Evolutionary conservation across 2,113 vertebrate species (phyloP).

Genomic region (Sebastes schlegelii): DNA sequence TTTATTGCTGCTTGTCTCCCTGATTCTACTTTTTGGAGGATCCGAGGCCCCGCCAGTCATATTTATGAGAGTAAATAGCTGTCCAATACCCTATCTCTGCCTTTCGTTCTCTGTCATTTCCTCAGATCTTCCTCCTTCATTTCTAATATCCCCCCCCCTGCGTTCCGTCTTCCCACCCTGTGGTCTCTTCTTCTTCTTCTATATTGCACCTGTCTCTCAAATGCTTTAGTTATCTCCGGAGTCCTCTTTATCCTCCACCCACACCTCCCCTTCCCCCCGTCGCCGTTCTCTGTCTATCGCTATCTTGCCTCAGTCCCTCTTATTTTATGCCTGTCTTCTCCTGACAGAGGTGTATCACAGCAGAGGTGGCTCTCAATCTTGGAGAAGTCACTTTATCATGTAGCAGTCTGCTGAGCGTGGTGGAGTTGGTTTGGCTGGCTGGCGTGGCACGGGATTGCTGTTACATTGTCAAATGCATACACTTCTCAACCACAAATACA

Average conservation of each 20-base stretch:
- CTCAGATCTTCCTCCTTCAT: slow-evolving; percentile 59
- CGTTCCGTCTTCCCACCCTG: slow-evolving; percentile 25
- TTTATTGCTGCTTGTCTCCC: slow-evolving; percentile 47
- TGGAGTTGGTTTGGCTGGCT: slow-evolving; percentile 9
- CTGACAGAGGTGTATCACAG: slow-evolving; percentile 69
- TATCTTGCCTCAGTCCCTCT: slow-evolving; percentile 43
- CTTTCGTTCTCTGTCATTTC: slow-evolving; percentile 64
- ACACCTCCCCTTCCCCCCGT: not conserved
- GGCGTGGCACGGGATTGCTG: not conserved
- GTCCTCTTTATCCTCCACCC: slow-evolving; percentile 68
- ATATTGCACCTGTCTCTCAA: slow-evolving; percentile 83
- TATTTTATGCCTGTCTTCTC: slow-evolving; percentile 57
- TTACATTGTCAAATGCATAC: slow-evolving; percentile 19
- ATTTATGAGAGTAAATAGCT: slow-evolving; percentile 78
- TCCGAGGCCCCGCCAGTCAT: slow-evolving; percentile 33
- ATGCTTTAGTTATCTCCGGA: slow-evolving; percentile 72
- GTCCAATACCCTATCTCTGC: slow-evolving; percentile 61
- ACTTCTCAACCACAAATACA: slow-evolving; percentile 2
- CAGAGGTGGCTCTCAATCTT: slow-evolving; percentile 67
- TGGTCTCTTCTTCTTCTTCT: slow-evolving; percentile 52
- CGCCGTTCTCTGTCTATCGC: slow-evolving; percentile 36
- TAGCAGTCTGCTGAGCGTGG: slow-evolving; percentile 17
- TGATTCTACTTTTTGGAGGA: slow-evolving; percentile 41
- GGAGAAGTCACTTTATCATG: slow-evolving; percentile 60
- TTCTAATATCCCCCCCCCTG: slow-evolving; percentile 20